Base-by-base conservation (phyloP, 2,113 vertebrate genomes). In the Ammodytes dubius region DNA sequence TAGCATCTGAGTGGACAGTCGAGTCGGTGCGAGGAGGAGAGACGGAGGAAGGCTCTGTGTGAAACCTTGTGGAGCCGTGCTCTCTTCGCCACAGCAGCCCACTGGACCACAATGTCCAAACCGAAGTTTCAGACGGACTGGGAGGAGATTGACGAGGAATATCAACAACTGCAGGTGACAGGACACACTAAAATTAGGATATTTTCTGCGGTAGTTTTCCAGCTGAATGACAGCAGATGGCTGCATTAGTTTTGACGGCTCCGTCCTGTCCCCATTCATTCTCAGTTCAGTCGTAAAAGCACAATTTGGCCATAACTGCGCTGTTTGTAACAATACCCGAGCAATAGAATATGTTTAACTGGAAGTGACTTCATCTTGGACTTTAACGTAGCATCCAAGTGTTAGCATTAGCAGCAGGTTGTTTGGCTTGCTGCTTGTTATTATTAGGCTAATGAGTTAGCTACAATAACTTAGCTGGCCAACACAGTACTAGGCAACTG, bases 81-180 rank as follows among this genome's bases (percentile, higher is more conserved):
- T 67, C 42, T 67, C 70, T 74, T 67, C 37, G 6, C 19, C 6
- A 7, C 57, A 77, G 39, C 73, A 35, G 59, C 74, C 27, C 6
- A 5, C 57, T 47, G n/a, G 2, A 4, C 50, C 61, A 90, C 79
- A 52, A 96, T 96, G 94, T 91, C 95, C 89, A 91, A 94, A 85
- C 94, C 94, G 79, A 93, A 89, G 72, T 96, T 95, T 86, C 92
- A 93, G 84, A 89, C 86, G 63, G 97, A 97, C 87, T 97, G 96
- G 97, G 89, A 90, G 13, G 96, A 97, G 88, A 96, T 98, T 72
- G 97, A 98, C 15, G 90, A 92, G 74, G 97, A 97, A 90, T 97
- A 97, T 89, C 96, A 96, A 90, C 96, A 97, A 86, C 88, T 98
- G 56, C 98, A 98, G 97, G 98, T 98, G 83, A 92, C 0, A 13